A percentile compares a stretch with the other conserved stretches of the same genome.
Evolutionary conservation across 2,797 vertebrate genomes (phyloP).

Genomic region (Tadarida brasiliensis): DNA sequence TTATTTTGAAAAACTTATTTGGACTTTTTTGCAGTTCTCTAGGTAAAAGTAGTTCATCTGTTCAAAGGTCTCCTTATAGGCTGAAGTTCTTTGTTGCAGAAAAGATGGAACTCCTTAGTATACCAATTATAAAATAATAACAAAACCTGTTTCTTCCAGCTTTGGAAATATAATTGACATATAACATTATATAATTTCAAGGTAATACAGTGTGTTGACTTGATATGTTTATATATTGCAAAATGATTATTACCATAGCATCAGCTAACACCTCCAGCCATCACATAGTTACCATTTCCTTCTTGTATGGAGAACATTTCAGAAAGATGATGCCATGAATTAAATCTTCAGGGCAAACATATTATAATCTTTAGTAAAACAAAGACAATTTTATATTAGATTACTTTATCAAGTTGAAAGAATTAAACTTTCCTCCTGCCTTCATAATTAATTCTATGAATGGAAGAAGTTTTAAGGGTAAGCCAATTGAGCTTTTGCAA

Average conservation of each 20-base stretch:
- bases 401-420: slow-evolving; percentile 27
- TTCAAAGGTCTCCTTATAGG: not conserved
- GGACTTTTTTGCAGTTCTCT: not conserved
- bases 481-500: not conserved
- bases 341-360: not conserved
- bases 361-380: not conserved
- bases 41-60: not conserved
- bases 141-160: not conserved
- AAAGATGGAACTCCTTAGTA: not conserved
- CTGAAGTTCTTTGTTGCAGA: not conserved
- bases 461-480: not conserved
- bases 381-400: not conserved
- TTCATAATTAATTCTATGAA: not conserved
- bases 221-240: not conserved
- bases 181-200: not conserved
- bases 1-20: slow-evolving; percentile 14
- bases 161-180: not conserved
- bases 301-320: not conserved
- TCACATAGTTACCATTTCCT: not conserved
- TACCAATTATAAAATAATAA: not conserved
- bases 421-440: not conserved
- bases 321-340: not conserved
- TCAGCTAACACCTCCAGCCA: not conserved
- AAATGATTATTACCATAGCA: not conserved
- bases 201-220: not conserved